A percentile compares a stretch with the other conserved stretches of the same genome.
Conservation (phyloP, 2,888 invertebrate genomes). For the Tenodera sinensis region DNA sequence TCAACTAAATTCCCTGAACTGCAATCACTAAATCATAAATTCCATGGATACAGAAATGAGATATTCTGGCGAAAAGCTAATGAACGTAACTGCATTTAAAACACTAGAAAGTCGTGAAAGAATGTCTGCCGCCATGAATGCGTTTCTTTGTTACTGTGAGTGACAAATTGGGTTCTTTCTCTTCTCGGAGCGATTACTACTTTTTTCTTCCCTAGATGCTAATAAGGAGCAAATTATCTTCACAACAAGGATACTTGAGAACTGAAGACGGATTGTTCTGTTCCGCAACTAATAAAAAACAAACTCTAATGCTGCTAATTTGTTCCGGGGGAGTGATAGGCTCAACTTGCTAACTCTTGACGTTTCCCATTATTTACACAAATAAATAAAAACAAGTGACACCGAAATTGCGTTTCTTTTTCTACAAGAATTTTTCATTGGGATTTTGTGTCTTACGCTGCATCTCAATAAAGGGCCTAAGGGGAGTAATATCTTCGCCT, state of each 20-base stretch:
- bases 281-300: not conserved
- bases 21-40: no score
- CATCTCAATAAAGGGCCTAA: no score
- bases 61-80: no score
- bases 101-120: no score
- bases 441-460: no score
- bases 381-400: not conserved
- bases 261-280: not conserved
- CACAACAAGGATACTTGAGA: not conserved
- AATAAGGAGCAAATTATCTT: not conserved
- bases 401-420: not conserved
- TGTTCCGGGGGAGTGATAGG: not conserved
- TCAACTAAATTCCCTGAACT: no score
- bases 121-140: not conserved
- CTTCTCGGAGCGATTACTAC: not conserved
- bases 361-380: not conserved
- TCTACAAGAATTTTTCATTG: not conserved
- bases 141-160: not conserved
- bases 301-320: not conserved
- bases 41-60: no score
- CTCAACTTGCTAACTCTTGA: not conserved
- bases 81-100: no score
- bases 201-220: not conserved
- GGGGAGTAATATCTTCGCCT: no score
- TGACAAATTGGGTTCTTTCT: not conserved